Percentiles rank a stretch among this genome's conserved stretches.
Evolutionary conservation across 2,888 invertebrate genomes (phyloP).

Genomic region (Syrphus vitripennis): DNA sequence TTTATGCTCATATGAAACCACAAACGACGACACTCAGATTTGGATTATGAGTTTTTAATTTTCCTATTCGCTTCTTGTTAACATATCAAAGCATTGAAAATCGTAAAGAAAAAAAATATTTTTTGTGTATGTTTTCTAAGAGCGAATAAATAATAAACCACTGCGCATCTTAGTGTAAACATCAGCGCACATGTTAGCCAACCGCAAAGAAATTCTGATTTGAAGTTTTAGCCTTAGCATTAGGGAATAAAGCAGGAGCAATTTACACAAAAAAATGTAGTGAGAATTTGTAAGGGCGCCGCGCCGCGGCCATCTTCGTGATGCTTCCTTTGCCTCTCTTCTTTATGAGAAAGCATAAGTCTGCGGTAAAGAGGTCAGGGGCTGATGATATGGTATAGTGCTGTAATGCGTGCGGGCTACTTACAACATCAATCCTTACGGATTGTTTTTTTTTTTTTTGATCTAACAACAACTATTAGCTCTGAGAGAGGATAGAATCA

Average conservation of each 20-base stretch:
- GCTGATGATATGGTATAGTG: neutral
- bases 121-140: conserved; percentile 66
- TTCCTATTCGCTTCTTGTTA: conserved; percentile 34
- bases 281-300: conserved; percentile 41
- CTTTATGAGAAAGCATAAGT: neutral
- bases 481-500: conserved; percentile 18
- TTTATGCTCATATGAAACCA: conserved; percentile 49
- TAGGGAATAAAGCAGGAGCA: neutral
- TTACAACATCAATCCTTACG: conserved; percentile 32
- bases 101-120: conserved; percentile 35
- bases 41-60: conserved; percentile 54
- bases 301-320: conserved; percentile 2
- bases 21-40: conserved; percentile 63
- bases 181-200: conserved; percentile 55
- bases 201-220: conserved; percentile 63
- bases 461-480: conserved; percentile 24
- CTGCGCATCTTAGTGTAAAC: conserved; percentile 54
- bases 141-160: conserved; percentile 68
- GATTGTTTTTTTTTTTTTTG: conserved; percentile 43
- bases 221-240: neutral
- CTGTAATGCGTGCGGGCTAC: conserved; percentile 47
- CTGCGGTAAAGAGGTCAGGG: conserved; percentile 62
- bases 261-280: neutral
- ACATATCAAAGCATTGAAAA: conserved; percentile 33
- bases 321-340: neutral